phyloP scores from a whole-genome alignment of 2,888 invertebrate genomes.

The Erpobdella octoculata region DNA sequence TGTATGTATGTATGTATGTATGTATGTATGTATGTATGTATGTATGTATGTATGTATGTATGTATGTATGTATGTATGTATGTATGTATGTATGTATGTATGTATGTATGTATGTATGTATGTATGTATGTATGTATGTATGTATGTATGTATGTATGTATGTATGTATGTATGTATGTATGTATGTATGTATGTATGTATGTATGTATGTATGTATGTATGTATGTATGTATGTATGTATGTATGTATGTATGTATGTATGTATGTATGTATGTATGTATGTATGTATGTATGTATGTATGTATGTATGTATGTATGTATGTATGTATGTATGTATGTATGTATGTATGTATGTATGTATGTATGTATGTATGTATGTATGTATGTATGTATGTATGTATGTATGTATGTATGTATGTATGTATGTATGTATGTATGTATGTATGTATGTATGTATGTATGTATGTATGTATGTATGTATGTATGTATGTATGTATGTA shows the following conservation, averaged over 20 bases:
- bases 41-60: no score
- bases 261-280: neutral
- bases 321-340: slow-evolving; percentile 1
- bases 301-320: neutral
- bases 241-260: slow-evolving; percentile 1
- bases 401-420: neutral
- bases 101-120: no score
- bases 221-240: neutral
- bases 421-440: neutral
- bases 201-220: neutral
- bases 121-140: no score
- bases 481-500: neutral
- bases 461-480: neutral
- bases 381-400: neutral
- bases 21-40: no score
- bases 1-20: no score
- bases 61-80: no score
- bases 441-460: neutral
- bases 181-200: neutral
- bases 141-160: no score
- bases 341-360: neutral
- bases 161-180: neutral
- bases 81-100: no score
- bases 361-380: neutral
- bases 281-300: neutral